phyloP scores from a whole-genome alignment of 2,888 invertebrate species.

The Podotricha telesiphe region DNA sequence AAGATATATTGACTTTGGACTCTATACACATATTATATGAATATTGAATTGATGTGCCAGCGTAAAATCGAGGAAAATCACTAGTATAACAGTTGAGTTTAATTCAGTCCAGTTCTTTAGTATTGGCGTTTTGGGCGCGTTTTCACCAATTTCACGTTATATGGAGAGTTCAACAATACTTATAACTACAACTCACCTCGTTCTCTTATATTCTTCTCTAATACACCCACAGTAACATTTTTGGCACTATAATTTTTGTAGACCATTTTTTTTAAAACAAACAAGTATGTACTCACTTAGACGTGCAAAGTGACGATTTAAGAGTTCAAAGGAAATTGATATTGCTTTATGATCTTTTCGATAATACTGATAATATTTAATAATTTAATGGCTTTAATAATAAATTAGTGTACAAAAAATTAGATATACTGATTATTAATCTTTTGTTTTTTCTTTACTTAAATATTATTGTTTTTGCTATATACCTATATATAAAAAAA shows the following conservation, averaged over 20 bases:
- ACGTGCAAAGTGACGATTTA: neutral
- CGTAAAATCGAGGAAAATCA: too few species aligned
- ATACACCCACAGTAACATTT: neutral
- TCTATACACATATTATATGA: too few species aligned
- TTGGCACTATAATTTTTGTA: neutral
- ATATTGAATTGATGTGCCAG: too few species aligned
- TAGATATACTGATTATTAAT: neutral
- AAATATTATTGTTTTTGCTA: neutral
- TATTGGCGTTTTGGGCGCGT: too few species aligned
- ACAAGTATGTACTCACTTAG: neutral
- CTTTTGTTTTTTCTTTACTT: neutral
- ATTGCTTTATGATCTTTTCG: neutral
- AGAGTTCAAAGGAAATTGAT: slow-evolving; percentile 3
- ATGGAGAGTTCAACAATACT: too few species aligned
- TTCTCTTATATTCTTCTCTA: neutral
- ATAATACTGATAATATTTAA: slow-evolving; percentile 4
- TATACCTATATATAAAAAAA: too few species aligned
- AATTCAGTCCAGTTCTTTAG: too few species aligned
- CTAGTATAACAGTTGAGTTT: too few species aligned
- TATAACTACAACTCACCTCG: neutral
- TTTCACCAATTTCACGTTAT: too few species aligned
- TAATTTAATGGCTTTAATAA: slow-evolving; percentile 2
- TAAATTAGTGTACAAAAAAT: neutral
- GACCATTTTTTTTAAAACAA: neutral
- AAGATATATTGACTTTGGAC: too few species aligned